Conservation (phyloP, 2,113 vertebrate species). For the Myiopsitta monachus region DNA sequence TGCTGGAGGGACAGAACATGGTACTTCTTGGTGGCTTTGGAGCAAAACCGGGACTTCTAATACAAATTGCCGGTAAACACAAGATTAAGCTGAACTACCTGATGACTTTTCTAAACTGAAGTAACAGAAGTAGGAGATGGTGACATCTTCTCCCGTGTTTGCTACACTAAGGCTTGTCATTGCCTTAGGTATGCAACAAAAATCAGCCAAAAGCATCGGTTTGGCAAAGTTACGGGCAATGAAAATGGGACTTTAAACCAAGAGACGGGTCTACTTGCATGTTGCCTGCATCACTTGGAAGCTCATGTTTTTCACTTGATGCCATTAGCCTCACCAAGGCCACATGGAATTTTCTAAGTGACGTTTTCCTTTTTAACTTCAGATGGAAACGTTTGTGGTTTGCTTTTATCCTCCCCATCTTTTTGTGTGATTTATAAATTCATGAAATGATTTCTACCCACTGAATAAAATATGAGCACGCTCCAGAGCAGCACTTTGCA, state of each 20-base stretch:
- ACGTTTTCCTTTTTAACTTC: not conserved
- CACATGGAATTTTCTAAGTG: not conserved
- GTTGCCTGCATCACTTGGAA: rapidly evolving
- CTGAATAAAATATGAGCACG: not conserved
- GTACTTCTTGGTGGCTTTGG: not conserved
- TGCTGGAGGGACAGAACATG: rapidly evolving
- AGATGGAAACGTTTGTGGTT: not conserved
- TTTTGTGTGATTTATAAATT: not conserved
- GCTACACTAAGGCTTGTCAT: not conserved
- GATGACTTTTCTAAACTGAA: not conserved
- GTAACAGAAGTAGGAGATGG: not conserved
- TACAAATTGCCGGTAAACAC: not conserved
- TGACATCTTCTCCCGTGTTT: not conserved
- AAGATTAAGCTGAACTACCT: not conserved
- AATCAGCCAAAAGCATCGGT: not conserved
- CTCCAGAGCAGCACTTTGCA: not conserved
- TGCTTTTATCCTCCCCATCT: not conserved
- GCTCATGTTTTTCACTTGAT: not conserved
- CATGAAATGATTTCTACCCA: not conserved
- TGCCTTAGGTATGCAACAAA: not conserved
- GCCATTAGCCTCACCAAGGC: not conserved
- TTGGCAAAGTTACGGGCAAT: not conserved
- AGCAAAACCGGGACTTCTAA: not conserved
- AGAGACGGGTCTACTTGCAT: not conserved
- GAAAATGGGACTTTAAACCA: not conserved